Conservation (phyloP, 1,140 invertebrate genomes). For the Hypsibius dujardini region DNA sequence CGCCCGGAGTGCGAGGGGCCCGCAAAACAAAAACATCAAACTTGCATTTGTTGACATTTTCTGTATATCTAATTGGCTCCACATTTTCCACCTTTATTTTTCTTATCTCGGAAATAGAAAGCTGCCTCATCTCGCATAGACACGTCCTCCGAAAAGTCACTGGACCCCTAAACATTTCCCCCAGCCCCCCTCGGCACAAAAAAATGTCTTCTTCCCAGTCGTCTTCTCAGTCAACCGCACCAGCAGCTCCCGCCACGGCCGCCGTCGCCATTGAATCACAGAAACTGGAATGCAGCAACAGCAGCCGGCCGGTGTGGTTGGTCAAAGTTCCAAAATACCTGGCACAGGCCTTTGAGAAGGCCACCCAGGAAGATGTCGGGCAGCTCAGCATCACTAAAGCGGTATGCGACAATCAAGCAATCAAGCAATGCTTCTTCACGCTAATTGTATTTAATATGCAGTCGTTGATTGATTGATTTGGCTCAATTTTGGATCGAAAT, state of each 20-base stretch:
- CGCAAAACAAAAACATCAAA: too few relatives aligned
- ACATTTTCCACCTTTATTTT: not conserved
- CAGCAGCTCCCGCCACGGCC: not conserved
- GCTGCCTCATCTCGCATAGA: not conserved
- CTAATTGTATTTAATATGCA: not conserved
- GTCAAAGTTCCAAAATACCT: constrained; percentile 6
- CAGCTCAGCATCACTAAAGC: constrained; percentile 11
- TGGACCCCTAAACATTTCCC: not conserved
- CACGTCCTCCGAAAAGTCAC: not conserved
- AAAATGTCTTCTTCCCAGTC: not conserved
- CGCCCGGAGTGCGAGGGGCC: too few relatives aligned
- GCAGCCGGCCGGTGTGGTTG: not conserved
- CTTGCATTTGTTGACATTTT: too few relatives aligned
- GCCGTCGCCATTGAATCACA: not conserved
- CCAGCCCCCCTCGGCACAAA: not conserved
- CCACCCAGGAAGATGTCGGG: not conserved
- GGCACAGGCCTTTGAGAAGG: not conserved
- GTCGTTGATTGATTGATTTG: not conserved
- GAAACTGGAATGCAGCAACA: not conserved
- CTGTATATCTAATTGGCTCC: too few relatives aligned
- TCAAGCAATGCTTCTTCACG: not conserved
- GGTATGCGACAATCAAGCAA: not conserved
- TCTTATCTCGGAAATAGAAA: not conserved
- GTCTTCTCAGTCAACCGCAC: not conserved
- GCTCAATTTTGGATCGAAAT: not conserved